Evolutionary conservation across 2,113 vertebrate genomes (phyloP), one percentile per base, ranked within the genome.

Genomic region (Chamaetylas fuelleborni): DNA sequence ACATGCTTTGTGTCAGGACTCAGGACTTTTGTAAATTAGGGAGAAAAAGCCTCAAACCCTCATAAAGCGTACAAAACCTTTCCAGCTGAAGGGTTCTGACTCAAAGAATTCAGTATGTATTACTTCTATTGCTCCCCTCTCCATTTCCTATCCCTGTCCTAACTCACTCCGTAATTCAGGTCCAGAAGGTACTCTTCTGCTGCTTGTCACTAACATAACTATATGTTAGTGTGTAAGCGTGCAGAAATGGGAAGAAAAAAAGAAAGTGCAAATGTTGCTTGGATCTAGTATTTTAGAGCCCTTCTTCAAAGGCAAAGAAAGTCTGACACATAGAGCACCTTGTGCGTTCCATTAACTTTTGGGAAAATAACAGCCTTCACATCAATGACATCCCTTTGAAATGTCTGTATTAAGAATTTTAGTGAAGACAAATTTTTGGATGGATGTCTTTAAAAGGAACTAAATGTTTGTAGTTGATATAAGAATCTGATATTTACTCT

Each of bases 61-160:
- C 34, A 54, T 8, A 36, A 91, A 34, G 14, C 20, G 43, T 11
- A 51, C 17, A 58, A 71, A 83, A 36, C 26, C 13, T 26, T 66
- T 4, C 1, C 31, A 61, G 28, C 19, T 86, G 16, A 78, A 50
- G 23, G 6, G 3, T 60, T 83, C 34, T 42, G 13, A 47, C 36
- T 38, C 24, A 61, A 58, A 70, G 8, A 70, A 42, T 62, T 93
- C 61, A 33, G 9, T 43, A 8, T 34, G 12, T 85, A 11, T 66
- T 74, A 2, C 28, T 29, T 48, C 42, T 73, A 0, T 18, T 61
- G 11, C 29, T 38, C 25, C 18, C 12, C 17, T 40, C 40, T 47
- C 23, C 17, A 16, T 4, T 6, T 9, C 6, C 15, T 7, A 1
- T 31, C 26, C 8, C 11, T 11, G 1, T 31, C 42, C 17, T 43